These are phyloP conservation scores for Tachysurus fulvidraco DNA, from an alignment of 2,113 vertebrate species.

Conservation along the genomic window DNA sequence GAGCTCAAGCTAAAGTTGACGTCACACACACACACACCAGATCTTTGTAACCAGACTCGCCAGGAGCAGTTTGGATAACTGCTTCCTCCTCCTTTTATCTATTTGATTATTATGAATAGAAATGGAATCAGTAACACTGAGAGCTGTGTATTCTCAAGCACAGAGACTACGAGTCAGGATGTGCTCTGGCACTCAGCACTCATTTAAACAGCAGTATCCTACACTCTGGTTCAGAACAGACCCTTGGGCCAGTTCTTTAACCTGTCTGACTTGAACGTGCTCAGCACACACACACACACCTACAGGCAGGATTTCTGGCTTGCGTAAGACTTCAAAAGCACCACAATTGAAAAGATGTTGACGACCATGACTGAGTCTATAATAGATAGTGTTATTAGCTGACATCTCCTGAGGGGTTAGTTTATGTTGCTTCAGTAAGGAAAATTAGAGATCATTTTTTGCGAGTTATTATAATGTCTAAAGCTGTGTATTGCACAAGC, in stretches of 20 bases:
- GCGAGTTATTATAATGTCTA: too few relatives aligned
- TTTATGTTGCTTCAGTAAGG: background rate
- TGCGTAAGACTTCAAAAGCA: background rate
- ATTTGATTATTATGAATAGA: background rate
- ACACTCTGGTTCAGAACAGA: background rate
- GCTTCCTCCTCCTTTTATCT: background rate
- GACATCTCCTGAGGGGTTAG: background rate
- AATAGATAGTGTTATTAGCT: background rate
- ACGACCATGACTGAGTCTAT: background rate
- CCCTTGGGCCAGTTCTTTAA: background rate
- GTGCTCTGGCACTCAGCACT: background rate
- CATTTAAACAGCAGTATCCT: background rate
- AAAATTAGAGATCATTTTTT: background rate
- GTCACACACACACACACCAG: background rate
- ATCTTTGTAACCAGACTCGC: background rate
- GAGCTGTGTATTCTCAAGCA: background rate
- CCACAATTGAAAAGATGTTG: background rate
- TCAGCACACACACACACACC: background rate
- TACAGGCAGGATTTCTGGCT: conserved; percentile 4
- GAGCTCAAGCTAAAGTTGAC: conserved; percentile 25
- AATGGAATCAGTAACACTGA: background rate
- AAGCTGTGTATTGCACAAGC: background rate
- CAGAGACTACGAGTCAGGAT: background rate
- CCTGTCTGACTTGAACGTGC: background rate
- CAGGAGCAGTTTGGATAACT: background rate